phyloP scores from a whole-genome alignment of 2,797 vertebrate genomes.

The Odontamblyopus rebecca region DNA sequence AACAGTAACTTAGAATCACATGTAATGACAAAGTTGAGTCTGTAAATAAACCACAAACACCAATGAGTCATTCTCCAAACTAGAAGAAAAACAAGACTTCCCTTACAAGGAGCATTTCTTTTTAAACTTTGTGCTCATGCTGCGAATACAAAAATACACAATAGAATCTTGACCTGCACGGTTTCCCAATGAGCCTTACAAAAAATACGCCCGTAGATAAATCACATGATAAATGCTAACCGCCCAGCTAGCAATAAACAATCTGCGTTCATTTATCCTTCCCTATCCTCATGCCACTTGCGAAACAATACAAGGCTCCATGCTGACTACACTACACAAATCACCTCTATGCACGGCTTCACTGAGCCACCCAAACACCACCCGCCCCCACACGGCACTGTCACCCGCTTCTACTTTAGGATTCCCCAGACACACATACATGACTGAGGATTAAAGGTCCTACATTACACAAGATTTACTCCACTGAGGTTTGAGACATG shows the following conservation, averaged over 20 bases:
- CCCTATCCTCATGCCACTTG: slow-evolving; percentile 52
- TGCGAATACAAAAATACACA: background rate
- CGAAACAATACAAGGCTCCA: slow-evolving; percentile 50
- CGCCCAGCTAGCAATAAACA: slow-evolving; percentile 38
- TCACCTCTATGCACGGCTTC: slow-evolving; percentile 30
- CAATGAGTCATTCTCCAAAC: background rate
- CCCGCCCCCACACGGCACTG: slow-evolving; percentile 20
- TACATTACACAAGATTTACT: no score
- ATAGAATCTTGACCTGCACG: background rate
- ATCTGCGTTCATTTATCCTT: slow-evolving; percentile 47
- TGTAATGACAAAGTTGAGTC: background rate
- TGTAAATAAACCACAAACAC: background rate
- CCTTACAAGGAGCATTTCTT: background rate
- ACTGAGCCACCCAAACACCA: slow-evolving; percentile 56
- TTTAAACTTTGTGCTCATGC: background rate
- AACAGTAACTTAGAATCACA: background rate
- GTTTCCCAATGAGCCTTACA: slow-evolving; percentile 17
- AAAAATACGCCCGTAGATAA: slow-evolving; percentile 17
- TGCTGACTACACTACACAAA: slow-evolving; percentile 38
- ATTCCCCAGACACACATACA: slow-evolving; percentile 44
- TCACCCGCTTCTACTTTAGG: slow-evolving; percentile 29
- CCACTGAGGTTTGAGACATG: no score
- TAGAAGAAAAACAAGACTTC: background rate
- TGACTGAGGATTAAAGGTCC: slow-evolving; percentile 11
- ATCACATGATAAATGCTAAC: slow-evolving; percentile 34